Conservation (phyloP, 1,140 invertebrate species). For the Pentalonia nigronervosa region DNA sequence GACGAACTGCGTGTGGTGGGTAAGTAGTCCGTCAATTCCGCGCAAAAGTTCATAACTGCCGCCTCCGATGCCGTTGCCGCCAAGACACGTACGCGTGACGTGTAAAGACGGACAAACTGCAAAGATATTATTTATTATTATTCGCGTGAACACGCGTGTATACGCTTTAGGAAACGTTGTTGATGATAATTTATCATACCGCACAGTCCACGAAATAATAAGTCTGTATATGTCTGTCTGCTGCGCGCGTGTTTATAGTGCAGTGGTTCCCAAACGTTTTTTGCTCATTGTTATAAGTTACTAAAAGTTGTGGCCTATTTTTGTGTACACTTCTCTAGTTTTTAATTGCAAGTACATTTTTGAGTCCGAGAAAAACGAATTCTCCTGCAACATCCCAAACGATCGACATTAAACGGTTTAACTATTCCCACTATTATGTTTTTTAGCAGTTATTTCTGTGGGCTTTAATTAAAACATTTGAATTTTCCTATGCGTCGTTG, state of each 20-base stretch:
- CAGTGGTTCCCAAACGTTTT: not conserved
- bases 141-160: not conserved
- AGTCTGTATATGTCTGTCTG: not conserved
- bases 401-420: not conserved
- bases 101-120: not conserved
- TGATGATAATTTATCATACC: not conserved
- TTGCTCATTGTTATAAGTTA: not conserved
- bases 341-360: not conserved
- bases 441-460: not conserved
- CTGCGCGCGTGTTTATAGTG: not conserved
- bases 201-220: not conserved
- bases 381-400: too few species aligned
- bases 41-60: not conserved
- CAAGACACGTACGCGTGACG: not conserved
- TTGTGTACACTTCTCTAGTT: not conserved
- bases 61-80: not conserved
- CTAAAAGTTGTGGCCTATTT: not conserved
- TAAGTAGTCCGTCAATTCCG: not conserved
- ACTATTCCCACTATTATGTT: not conserved
- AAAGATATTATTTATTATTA: constrained; percentile 16
- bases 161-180: not conserved
- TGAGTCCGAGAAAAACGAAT: too few species aligned
- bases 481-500: too few species aligned
- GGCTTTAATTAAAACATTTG: not conserved
- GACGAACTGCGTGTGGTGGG: not conserved